phyloP scores from a whole-genome alignment of 2,888 invertebrate genomes.

The Gortyna flavago region DNA sequence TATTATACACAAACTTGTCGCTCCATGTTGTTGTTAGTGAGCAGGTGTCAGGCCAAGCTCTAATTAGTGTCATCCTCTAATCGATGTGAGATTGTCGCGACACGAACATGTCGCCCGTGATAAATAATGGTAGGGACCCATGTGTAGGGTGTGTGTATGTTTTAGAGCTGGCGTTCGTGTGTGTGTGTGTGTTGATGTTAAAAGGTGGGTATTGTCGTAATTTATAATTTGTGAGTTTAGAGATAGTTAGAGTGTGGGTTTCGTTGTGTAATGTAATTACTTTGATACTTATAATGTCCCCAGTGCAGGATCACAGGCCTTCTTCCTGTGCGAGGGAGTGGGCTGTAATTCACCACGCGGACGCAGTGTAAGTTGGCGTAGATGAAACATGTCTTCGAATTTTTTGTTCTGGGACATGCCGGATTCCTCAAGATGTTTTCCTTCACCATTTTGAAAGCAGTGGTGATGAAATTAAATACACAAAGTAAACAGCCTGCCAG shows the following conservation, averaged over 20 bases:
- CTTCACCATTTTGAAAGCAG: too few relatives aligned
- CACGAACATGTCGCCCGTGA: constrained; percentile 56
- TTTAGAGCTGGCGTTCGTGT: neutral
- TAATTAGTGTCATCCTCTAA: constrained; percentile 72
- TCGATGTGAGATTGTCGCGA: constrained; percentile 67
- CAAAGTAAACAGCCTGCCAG: too few relatives aligned
- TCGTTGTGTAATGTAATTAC: neutral
- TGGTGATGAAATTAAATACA: too few relatives aligned
- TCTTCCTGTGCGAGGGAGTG: neutral
- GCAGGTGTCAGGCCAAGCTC: constrained; percentile 69
- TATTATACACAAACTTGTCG: constrained; percentile 27
- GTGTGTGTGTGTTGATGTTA: neutral
- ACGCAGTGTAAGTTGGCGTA: neutral
- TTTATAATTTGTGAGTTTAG: constrained; percentile 24
- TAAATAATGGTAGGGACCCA: constrained; percentile 65
- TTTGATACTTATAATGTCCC: neutral
- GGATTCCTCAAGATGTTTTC: neutral
- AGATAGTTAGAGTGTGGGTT: neutral
- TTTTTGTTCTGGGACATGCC: neutral
- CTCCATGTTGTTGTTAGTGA: constrained; percentile 52
- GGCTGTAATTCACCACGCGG: neutral
- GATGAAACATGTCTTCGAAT: neutral
- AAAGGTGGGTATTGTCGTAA: constrained; percentile 29
- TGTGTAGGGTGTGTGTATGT: constrained; percentile 25
- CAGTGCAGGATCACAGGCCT: neutral